Evolutionary conservation across 2,113 vertebrate species (phyloP).

Genomic region (Hiodon alosoides): DNA sequence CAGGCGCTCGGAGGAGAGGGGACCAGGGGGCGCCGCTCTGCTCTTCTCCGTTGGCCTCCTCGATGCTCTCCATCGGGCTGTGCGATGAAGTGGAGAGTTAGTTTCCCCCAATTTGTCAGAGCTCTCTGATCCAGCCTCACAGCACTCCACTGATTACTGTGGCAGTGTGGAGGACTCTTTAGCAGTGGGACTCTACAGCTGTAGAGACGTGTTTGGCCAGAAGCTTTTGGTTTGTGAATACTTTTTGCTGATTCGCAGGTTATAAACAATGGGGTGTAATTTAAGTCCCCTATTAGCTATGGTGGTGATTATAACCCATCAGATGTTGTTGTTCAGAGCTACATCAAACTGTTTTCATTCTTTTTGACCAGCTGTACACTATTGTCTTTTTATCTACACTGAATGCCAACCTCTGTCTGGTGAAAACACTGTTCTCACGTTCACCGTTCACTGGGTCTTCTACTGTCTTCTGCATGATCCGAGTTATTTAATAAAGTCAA

Average conservation of each 20-base stretch:
- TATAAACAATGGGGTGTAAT: neutral
- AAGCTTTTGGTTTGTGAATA: neutral
- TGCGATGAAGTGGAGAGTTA: constrained; percentile 58
- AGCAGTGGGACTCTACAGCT: neutral
- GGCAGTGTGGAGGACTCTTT: constrained; percentile 26
- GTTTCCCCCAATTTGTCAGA: constrained; percentile 56
- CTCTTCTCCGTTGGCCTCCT: constrained; percentile 22
- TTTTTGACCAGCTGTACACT: neutral
- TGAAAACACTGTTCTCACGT: neutral
- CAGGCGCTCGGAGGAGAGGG: constrained; percentile 7
- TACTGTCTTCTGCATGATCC: constrained; percentile 40
- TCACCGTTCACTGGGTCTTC: constrained; percentile 35
- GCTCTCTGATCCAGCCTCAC: neutral
- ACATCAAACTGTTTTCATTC: neutral
- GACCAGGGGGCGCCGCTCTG: constrained; percentile 21
- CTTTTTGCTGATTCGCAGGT: neutral
- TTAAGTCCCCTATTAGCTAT: neutral
- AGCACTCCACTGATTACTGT: constrained; percentile 40
- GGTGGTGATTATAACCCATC: neutral
- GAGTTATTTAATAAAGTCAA: constrained; percentile 48
- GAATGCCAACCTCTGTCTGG: neutral
- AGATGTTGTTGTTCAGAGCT: neutral
- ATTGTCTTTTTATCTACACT: neutral
- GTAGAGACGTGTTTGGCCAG: neutral
- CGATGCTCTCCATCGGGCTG: constrained; percentile 41